Evolutionary conservation across 1,140 invertebrate species (phyloP).

Genomic region (Drosophila busckii): DNA sequence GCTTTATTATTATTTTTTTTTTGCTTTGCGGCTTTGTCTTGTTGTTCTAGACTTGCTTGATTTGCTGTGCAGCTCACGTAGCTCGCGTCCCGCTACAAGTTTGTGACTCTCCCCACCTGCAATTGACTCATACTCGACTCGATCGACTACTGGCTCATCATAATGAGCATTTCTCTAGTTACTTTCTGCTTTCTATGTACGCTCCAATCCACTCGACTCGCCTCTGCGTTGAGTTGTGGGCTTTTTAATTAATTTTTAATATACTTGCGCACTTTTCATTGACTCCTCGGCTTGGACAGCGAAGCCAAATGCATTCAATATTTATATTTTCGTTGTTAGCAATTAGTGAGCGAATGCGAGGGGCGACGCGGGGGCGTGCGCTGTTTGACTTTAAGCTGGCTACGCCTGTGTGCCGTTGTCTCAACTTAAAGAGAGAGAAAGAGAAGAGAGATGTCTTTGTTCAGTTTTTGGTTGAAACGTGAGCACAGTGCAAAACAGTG

Average conservation of each 20-base stretch:
- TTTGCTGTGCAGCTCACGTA: conserved; percentile 47
- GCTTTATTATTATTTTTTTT: too few relatives aligned
- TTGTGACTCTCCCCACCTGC: conserved; percentile 2
- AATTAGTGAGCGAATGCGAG: conserved; percentile 22
- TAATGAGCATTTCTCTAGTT: conserved; percentile 65
- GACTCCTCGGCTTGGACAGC: conserved; percentile 2
- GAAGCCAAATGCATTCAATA: conserved; percentile 31
- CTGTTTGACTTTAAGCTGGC: not conserved
- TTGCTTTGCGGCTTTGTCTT: not conserved
- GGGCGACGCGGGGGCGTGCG: not conserved
- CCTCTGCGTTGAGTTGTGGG: conserved; percentile 6
- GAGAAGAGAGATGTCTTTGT: too few relatives aligned
- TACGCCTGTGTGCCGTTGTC: conserved; percentile 33
- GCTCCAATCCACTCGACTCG: not conserved
- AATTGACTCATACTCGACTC: conserved; percentile 31
- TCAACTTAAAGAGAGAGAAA: too few relatives aligned
- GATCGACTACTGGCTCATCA: too few relatives aligned
- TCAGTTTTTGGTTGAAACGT: conserved; percentile 34
- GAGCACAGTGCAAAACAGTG: conserved; percentile 39
- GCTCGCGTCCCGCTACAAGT: conserved; percentile 13
- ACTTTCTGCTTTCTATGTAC: conserved; percentile 43
- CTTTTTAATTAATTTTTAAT: conserved; percentile 68
- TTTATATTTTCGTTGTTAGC: conserved; percentile 24
- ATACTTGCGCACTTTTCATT: conserved; percentile 18
- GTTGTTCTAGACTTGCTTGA: conserved; percentile 29